phyloP scores from a whole-genome alignment of 2,888 invertebrate species.

The Melanotus villosus region DNA sequence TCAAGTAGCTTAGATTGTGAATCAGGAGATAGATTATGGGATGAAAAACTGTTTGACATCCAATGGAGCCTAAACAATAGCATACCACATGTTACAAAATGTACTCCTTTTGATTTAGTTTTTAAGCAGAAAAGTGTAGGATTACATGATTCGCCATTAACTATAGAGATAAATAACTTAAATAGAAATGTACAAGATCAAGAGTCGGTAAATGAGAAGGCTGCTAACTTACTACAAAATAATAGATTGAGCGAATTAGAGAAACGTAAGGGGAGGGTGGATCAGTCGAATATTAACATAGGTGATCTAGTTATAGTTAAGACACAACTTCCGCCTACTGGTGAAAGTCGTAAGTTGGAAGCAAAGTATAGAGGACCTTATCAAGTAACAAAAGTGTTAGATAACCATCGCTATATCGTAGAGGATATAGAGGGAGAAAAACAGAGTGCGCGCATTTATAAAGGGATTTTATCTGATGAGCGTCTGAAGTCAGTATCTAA shows the following conservation, averaged over 20 bases:
- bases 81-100: not conserved
- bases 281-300: not conserved
- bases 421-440: too few relatives aligned
- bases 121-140: not conserved
- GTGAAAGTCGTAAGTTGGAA: conserved; percentile 8
- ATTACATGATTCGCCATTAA: not conserved
- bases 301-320: conserved; percentile 5
- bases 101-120: not conserved
- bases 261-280: not conserved
- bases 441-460: too few relatives aligned
- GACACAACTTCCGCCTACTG: not conserved
- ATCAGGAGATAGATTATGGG: not conserved
- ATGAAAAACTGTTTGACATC: not conserved
- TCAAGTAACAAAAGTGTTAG: not conserved
- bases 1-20: not conserved
- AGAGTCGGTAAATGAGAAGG: not conserved
- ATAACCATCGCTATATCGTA: conserved; percentile 14
- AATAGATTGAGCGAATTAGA: not conserved
- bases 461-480: too few relatives aligned
- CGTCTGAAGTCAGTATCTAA: too few relatives aligned
- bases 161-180: not conserved
- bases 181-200: not conserved
- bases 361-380: conserved; percentile 26
- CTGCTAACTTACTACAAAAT: not conserved
- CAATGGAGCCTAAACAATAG: conserved; percentile 10